Evolutionary conservation across 2,113 vertebrate species (phyloP), one percentile per base, ranked within the genome.

Genomic region (Porphyrio hochstetteri): DNA sequence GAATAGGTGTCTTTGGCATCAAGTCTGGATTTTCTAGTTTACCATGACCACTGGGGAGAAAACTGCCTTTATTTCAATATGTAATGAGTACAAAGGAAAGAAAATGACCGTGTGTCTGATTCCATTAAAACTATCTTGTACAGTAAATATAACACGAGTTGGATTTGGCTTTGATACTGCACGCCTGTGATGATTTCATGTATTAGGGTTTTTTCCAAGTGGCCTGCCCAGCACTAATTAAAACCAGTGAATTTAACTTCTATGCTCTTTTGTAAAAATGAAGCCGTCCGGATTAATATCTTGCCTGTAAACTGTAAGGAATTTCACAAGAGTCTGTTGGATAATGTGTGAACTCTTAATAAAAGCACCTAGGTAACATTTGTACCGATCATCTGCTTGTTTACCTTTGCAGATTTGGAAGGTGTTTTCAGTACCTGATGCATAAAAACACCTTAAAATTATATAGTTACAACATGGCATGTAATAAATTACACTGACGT

Each of bases 361-460:
- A 85, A 93, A 92, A 42, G 28, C 3, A 29, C 15, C 65, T 40
- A 61, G 42, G 18, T 76, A 79, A 24, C 33, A 20, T 78, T 80
- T 79, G 14, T 63, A 35, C 8, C 82, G 72, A 63, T 59, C 46
- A 25, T 56, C 31, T 25, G 10, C 33, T 83, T 93, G 42, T 85
- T 95, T 97, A 75, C 64, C 24, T 94, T 90, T 95, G 64, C 72
- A 95, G 35, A 91, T 93, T 83, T 95, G 94, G 92, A 93, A 77
- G 36, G 13, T 84, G 20, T 93, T 90, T 76, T 86, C 63, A 42
- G 35, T 85, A 77, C 70, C 92, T 91, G 48, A 72, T 82, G 44
- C 38, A 74, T 79, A 85, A 94, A 80, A 59, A 67, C n/a, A 52
- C 75, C 59, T 63, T 63, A 65, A 56, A 84, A 56, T 65, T 6